Percentiles rank a stretch among this genome's conserved stretches.
Evolutionary conservation across 2,888 invertebrate species (phyloP).

Genomic region (Emesis furor): DNA sequence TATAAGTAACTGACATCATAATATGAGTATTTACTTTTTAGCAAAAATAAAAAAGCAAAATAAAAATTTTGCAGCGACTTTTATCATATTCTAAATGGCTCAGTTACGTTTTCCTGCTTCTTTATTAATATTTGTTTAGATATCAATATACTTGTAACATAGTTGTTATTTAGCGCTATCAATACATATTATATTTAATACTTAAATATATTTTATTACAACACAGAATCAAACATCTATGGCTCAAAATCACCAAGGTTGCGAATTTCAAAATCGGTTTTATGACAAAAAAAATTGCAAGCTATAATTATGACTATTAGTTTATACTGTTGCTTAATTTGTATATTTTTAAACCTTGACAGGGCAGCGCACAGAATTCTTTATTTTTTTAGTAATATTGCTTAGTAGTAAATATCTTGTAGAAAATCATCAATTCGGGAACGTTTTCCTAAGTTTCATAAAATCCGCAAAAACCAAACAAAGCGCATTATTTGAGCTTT

Average conservation of each 20-base stretch:
- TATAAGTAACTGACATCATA: too few relatives aligned
- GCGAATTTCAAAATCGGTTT: constrained; percentile 29
- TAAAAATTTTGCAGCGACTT: too few relatives aligned
- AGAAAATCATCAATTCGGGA: constrained; percentile 34
- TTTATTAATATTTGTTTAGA: too few relatives aligned
- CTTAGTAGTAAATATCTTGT: constrained; percentile 27
- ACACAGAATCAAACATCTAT: too few relatives aligned
- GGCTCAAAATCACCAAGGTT: constrained; percentile 35
- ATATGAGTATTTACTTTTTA: too few relatives aligned
- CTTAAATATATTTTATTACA: too few relatives aligned
- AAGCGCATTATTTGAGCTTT: constrained; percentile 20
- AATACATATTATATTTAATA: too few relatives aligned
- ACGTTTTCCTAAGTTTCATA: constrained; percentile 33
- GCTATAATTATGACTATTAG: constrained; percentile 28
- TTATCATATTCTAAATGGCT: too few relatives aligned
- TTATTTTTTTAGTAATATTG: constrained; percentile 33
- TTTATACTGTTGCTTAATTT: constrained; percentile 29
- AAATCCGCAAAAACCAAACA: constrained; percentile 29
- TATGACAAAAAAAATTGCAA: constrained; percentile 25
- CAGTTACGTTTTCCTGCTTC: too few relatives aligned
- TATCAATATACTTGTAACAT: constrained; percentile 12
- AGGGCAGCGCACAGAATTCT: constrained; percentile 36
- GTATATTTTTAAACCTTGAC: constrained; percentile 29
- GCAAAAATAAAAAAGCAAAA: too few relatives aligned
- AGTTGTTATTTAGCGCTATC: too few relatives aligned